Conservation (phyloP, 1,140 invertebrate species). For the Acyrthosiphon pisum region DNA sequence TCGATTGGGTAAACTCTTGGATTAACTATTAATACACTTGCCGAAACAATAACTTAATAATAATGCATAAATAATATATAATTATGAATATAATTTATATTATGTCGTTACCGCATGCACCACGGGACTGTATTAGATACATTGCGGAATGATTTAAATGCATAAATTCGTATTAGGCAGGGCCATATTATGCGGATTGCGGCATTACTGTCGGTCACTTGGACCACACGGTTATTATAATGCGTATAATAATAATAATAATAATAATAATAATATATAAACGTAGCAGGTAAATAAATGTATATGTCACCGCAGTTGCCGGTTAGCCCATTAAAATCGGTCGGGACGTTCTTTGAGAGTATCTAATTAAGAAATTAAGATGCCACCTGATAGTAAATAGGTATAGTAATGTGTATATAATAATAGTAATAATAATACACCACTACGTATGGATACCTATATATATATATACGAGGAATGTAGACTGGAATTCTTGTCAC, state of each 20-base stretch:
- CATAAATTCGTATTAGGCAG: neutral
- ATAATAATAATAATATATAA: neutral
- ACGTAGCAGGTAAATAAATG: neutral
- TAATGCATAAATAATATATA: neutral
- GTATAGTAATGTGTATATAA: neutral
- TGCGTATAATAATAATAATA: neutral
- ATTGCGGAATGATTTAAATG: neutral
- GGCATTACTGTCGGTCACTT: neutral
- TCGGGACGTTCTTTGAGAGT: constrained; percentile 33
- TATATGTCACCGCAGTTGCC: neutral
- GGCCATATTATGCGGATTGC: neutral
- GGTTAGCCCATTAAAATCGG: constrained; percentile 31
- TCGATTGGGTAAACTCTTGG: neutral
- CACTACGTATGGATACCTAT: neutral
- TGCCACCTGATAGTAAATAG: constrained; percentile 7
- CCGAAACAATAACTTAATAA: neutral
- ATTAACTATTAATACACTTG: neutral
- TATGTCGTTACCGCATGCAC: no score
- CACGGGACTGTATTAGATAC: neutral
- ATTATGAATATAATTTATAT: neutral
- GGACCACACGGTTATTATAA: constrained; percentile 4
- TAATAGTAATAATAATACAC: neutral
- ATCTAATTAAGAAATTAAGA: constrained; percentile 51
- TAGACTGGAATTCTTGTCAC: constrained; percentile 38
- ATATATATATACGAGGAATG: neutral